Evolutionary conservation across 2,797 vertebrate genomes (phyloP).

Genomic region (Paramormyrops hopkinsi): DNA sequence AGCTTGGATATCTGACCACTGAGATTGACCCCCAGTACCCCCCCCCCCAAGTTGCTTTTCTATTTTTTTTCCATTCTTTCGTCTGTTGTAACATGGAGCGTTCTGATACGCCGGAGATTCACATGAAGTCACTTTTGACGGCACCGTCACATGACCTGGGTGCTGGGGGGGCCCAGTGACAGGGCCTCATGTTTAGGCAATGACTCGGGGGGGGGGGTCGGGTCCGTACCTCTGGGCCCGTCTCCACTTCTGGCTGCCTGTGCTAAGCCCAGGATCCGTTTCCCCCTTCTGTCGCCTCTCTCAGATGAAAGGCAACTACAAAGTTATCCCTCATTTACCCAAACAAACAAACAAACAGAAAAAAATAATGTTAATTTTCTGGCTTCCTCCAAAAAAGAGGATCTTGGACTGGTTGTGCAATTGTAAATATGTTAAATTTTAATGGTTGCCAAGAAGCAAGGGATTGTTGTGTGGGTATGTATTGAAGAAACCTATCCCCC

Average conservation of each 20-base stretch:
- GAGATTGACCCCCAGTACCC: background rate
- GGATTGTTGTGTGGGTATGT: slow-evolving; percentile 23
- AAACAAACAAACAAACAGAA: slow-evolving; percentile 14
- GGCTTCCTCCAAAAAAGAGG: slow-evolving; percentile 6
- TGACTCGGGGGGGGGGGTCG: slow-evolving; percentile 56
- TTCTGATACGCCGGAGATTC: background rate
- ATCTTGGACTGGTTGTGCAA: slow-evolving; percentile 24
- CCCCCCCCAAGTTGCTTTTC: background rate
- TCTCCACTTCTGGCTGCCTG: slow-evolving; percentile 54
- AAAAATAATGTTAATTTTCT: slow-evolving; percentile 14
- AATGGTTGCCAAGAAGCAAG: slow-evolving; percentile 19
- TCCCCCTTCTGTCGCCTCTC: slow-evolving; percentile 32
- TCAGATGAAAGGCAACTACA: slow-evolving; percentile 24
- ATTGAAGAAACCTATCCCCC: slow-evolving; percentile 15
- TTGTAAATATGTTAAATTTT: slow-evolving; percentile 25
- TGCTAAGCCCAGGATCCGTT: slow-evolving; percentile 56
- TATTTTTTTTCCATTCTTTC: background rate
- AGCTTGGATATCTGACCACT: background rate
- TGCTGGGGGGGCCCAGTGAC: slow-evolving; percentile 57
- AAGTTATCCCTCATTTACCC: slow-evolving; percentile 4
- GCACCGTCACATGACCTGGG: slow-evolving; percentile 54
- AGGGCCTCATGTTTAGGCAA: slow-evolving; percentile 66
- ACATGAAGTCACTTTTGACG: slow-evolving; percentile 44
- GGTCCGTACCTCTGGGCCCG: slow-evolving; percentile 57
- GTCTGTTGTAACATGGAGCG: background rate